Percentiles rank a stretch among this genome's conserved stretches.
These are phyloP conservation scores for Drosophila watanabei DNA, from an alignment of 1,140 invertebrate species.

Conservation along the genomic window DNA sequence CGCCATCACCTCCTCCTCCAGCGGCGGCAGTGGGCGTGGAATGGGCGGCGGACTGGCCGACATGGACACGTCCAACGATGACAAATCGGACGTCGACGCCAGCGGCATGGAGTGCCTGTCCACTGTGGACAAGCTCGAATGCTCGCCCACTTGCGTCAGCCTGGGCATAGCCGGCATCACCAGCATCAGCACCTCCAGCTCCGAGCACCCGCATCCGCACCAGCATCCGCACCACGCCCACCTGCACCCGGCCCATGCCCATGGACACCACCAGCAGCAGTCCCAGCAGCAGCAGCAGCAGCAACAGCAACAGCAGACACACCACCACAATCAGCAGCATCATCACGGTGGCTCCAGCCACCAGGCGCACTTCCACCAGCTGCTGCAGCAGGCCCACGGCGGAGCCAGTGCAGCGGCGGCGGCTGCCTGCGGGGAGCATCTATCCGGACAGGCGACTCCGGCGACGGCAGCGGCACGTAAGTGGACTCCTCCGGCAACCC, in stretches of 20 bases:
- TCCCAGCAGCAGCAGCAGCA: slow-evolving; percentile 46
- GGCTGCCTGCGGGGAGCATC: slow-evolving; percentile 71
- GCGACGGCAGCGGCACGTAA: slow-evolving; percentile 73
- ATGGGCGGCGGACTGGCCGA: slow-evolving; percentile 75
- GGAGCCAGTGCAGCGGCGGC: slow-evolving; percentile 57
- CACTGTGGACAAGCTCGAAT: slow-evolving; percentile 70
- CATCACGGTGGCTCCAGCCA: slow-evolving; percentile 27
- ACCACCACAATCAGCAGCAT: slow-evolving; percentile 50
- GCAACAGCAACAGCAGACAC: slow-evolving; percentile 15
- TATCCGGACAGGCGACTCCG: slow-evolving; percentile 67
- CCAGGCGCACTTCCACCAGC: slow-evolving; percentile 71
- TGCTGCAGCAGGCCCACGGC: slow-evolving; percentile 68
- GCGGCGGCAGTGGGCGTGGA: slow-evolving; percentile 49
- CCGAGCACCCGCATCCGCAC: slow-evolving; percentile 43
- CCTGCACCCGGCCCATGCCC: slow-evolving; percentile 28
- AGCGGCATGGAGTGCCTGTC: slow-evolving; percentile 81
- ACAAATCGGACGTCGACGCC: slow-evolving; percentile 77
- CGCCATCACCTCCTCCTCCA: slow-evolving; percentile 14
- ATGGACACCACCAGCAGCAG: slow-evolving; percentile 38
- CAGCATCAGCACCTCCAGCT: slow-evolving; percentile 50
- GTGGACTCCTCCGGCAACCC: slow-evolving; percentile 24
- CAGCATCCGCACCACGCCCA: slow-evolving; percentile 59
- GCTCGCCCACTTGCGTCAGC: slow-evolving; percentile 67
- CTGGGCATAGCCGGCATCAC: slow-evolving; percentile 50
- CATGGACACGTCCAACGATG: slow-evolving; percentile 84